Evolutionary conservation across 2,797 vertebrate species (phyloP).

Genomic region (Galagoides demidoff): DNA sequence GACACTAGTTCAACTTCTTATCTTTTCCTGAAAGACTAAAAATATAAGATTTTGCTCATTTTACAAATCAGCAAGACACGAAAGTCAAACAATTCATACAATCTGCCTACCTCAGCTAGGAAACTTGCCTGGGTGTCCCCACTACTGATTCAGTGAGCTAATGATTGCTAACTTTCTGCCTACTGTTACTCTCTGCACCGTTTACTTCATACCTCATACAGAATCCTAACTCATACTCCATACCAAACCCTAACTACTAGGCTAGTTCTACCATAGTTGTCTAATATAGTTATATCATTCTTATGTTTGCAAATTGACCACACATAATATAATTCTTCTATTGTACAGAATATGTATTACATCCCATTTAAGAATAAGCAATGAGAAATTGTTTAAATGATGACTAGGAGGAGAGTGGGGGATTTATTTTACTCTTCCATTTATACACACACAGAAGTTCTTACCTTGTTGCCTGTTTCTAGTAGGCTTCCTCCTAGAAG

Average conservation of each 20-base stretch:
- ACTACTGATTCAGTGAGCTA: not conserved
- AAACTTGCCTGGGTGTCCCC: not conserved
- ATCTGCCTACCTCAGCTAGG: not conserved
- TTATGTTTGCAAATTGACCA: not conserved
- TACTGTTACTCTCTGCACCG: not conserved
- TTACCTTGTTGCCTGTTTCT: not conserved
- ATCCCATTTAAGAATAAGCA: constrained; percentile 14
- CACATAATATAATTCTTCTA: not conserved
- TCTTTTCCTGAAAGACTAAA: constrained; percentile 49
- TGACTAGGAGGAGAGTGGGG: not conserved
- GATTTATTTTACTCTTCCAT: not conserved
- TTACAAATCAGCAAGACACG: constrained; percentile 1
- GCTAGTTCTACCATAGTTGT: not conserved
- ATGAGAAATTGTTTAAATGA: not conserved
- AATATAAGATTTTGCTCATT: not conserved
- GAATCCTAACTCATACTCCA: no score
- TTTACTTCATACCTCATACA: not conserved
- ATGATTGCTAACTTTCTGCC: not conserved
- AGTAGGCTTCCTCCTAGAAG: not conserved
- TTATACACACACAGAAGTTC: not conserved
- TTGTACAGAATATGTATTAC: not conserved
- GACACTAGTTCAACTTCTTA: constrained; percentile 8
- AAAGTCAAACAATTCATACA: constrained; percentile 32
- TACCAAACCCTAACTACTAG: not conserved
- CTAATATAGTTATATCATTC: not conserved